Evolutionary conservation across 37 sponge, comb jelly and placozoan species (phyloP).

Genomic region (Theonella swinhoei): DNA sequence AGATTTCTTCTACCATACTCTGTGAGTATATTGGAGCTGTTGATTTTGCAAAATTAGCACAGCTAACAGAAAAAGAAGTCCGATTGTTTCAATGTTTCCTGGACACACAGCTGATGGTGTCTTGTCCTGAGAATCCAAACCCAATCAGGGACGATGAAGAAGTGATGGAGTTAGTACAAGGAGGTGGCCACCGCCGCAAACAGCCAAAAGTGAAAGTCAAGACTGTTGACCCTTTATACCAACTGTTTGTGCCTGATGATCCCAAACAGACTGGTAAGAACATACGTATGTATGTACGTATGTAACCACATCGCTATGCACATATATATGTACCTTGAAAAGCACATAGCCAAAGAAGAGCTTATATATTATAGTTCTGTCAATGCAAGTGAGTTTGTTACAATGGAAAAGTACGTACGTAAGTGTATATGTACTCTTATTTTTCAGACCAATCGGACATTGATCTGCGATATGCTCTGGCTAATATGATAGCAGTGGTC

Average conservation of each 20-base stretch:
- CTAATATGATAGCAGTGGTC: conserved; percentile 76
- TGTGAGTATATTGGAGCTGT: no score
- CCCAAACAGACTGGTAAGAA: conserved; percentile 15
- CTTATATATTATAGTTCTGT: no score
- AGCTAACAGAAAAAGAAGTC: conserved; percentile 18
- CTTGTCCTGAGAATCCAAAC: conserved; percentile 38
- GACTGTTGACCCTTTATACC: conserved; percentile 55
- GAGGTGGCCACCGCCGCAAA: conserved; percentile 18
- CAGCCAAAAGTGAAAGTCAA: conserved; percentile 4
- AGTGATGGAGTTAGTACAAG: conserved; percentile 30
- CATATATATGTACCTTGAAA: no score
- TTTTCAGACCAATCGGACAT: conserved; percentile 73
- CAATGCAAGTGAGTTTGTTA: no score
- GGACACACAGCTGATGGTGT: conserved; percentile 38
- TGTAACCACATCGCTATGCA: no score
- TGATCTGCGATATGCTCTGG: conserved; percentile 72
- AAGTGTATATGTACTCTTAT: not conserved
- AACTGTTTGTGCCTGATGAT: conserved; percentile 54
- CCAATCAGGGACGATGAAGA: conserved; percentile 49
- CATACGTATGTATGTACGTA: no score
- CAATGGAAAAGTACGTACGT: no score
- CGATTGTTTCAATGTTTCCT: conserved; percentile 66
- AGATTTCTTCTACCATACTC: not conserved
- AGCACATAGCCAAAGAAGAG: no score
- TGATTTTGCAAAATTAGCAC: not conserved